Percentiles rank a stretch among this genome's conserved stretches.
Evolutionary conservation across 2,888 invertebrate species (phyloP).

Genomic region (Lypha dubia): DNA sequence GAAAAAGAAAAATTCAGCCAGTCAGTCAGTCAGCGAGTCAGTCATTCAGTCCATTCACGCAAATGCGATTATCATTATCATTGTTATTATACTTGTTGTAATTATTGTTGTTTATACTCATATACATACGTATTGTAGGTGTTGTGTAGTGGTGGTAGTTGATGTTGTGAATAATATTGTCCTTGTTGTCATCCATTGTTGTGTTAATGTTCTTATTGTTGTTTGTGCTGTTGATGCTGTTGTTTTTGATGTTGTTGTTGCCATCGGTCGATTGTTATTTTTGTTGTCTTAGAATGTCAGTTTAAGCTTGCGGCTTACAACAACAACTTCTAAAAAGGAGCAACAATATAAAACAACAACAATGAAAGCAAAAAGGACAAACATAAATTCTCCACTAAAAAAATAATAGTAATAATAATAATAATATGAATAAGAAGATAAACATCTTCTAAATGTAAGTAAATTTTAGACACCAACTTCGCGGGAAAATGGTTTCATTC

Average conservation of each 20-base stretch:
- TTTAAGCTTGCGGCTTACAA: constrained; percentile 68
- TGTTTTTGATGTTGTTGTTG: constrained; percentile 27
- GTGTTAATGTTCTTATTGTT: constrained; percentile 47
- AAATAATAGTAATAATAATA: constrained; percentile 3
- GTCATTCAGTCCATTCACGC: constrained; percentile 42
- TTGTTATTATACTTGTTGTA: constrained; percentile 49
- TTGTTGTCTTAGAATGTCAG: constrained; percentile 64
- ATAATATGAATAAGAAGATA: constrained; percentile 51
- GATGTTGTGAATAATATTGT: constrained; percentile 39
- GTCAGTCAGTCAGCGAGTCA: constrained; percentile 21
- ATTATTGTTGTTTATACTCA: constrained; percentile 33
- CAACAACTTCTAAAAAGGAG: constrained; percentile 50
- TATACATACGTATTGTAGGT: constrained; percentile 28
- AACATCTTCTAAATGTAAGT: constrained; percentile 65
- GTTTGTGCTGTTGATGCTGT: constrained; percentile 18
- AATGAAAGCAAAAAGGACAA: constrained; percentile 48
- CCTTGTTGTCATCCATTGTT: constrained; percentile 54
- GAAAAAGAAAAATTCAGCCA: constrained; percentile 28
- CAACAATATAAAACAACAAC: constrained; percentile 49
- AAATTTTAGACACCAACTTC: constrained; percentile 58
- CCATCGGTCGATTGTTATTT: constrained; percentile 52
- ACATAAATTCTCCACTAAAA: constrained; percentile 11
- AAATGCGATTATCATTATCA: constrained; percentile 60
- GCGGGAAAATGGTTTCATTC: constrained; percentile 4
- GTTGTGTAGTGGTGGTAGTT: constrained; percentile 51